Base-by-base conservation (phyloP, 2,797 vertebrate genomes). In the Takifugu ocellatus region DNA sequence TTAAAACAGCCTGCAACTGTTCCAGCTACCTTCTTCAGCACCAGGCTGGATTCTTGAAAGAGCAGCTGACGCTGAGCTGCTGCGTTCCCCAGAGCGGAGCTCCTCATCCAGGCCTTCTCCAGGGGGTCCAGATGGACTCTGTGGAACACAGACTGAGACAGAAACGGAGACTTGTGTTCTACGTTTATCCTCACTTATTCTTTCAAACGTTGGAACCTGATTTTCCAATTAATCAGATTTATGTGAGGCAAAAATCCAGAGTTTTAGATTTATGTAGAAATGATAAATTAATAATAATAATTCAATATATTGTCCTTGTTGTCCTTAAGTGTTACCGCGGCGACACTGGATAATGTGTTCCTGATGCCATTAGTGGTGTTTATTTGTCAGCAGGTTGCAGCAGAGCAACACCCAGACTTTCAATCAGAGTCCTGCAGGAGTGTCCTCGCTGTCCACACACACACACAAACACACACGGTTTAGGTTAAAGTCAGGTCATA, bases 351-450 rank as follows among this genome's bases (percentile, higher is more conserved):
- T 0, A 14, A 21, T 0, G n/a, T 14, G 48, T 5, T 69, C 55
- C 68, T 54, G 25, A 61, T 69, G 73, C 72, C 81, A 79, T 85
- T 79, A 82, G 66, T 61, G 75, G 75, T 78, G 83, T 77, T 84
- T 89, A 84, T 79, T 87, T 90, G 82, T 47, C 88, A 91, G 85
- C 76, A 49, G 75, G 88, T 74, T 55, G 79, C 83, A 83, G 76
- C 79, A 84, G 88, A 88, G 83, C 85, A 86, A 82, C 77, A 78
- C 56, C 61, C 70, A 57, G 56, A 62, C 42, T 88, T 91, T 92
- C 91, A 92, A 93, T 92, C 86, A 91, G 90, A 76, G 66, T 78
- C 88, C 90, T 83, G 87, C 89, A 69, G 85, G 88, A 89, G 73
- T 48, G 74, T 51, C 66, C 88, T 87, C 89, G 83, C 87, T 89